Evolutionary conservation across 2,797 vertebrate genomes (phyloP).

Genomic region (Cyprinella venusta): DNA sequence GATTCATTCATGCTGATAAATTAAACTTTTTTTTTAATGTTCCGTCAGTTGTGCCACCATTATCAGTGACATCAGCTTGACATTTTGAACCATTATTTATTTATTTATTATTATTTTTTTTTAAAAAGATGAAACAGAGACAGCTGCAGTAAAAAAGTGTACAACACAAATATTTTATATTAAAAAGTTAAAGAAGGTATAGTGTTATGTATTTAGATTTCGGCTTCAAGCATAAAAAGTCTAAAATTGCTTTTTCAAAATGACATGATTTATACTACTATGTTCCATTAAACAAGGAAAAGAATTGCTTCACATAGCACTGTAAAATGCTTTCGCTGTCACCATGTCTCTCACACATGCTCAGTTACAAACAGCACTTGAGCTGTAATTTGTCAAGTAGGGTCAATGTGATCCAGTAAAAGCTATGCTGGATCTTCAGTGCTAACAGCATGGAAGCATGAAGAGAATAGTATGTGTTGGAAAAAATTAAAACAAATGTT

Average conservation of each 20-base stretch:
- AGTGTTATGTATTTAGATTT: background rate
- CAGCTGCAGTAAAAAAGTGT: background rate
- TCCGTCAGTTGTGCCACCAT: background rate
- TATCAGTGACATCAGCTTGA: slow-evolving; percentile 11
- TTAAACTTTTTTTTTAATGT: background rate
- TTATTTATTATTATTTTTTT: no score
- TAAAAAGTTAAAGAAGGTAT: background rate
- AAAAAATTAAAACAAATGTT: slow-evolving; percentile 6
- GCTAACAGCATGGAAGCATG: background rate
- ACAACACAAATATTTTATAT: background rate
- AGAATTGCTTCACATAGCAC: background rate
- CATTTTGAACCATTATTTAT: background rate
- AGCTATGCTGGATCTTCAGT: background rate
- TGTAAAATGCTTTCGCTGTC: slow-evolving; percentile 21
- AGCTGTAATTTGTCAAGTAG: slow-evolving; percentile 6
- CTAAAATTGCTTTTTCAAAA: background rate
- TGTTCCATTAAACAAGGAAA: background rate
- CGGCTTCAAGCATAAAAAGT: background rate
- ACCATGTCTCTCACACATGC: slow-evolving; percentile 1
- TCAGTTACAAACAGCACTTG: slow-evolving; percentile 3
- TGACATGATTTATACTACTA: background rate
- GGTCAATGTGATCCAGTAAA: slow-evolving; percentile 29
- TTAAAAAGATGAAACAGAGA: background rate
- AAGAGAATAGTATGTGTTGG: background rate
- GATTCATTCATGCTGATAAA: slow-evolving; percentile 36